Conservation (phyloP, 2,797 vertebrate genomes). For the Tokudaia tokunoshimensis region DNA sequence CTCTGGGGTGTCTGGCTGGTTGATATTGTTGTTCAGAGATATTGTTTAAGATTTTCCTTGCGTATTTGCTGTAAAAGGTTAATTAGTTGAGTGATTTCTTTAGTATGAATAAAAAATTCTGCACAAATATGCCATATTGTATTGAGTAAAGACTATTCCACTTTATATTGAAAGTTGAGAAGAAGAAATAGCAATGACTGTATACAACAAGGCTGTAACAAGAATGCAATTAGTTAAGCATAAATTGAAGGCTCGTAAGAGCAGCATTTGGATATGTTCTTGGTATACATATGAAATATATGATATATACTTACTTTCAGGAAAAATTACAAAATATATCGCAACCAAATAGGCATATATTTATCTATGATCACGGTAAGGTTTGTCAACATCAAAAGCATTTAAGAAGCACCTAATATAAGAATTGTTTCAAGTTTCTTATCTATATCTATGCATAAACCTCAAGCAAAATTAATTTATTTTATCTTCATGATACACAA, state of each 20-base stretch:
- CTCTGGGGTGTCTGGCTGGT: too few relatives aligned
- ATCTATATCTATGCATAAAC: neutral
- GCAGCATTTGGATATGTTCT: neutral
- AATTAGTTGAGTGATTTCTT: constrained; percentile 36
- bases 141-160: neutral
- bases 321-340: neutral
- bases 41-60: neutral
- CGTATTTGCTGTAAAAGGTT: constrained; percentile 19
- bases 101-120: neutral
- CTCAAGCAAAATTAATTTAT: neutral
- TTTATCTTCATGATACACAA: neutral
- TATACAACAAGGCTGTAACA: neutral
- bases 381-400: neutral
- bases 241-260: neutral
- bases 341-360: neutral
- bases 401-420: neutral
- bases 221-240: neutral
- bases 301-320: neutral
- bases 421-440: neutral
- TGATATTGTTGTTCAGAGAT: neutral
- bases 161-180: neutral
- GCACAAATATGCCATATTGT: neutral
- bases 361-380: neutral
- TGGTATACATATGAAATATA: neutral
- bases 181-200: neutral